phyloP scores from a whole-genome alignment of 2,113 vertebrate species.

The Brachionichthys hirsutus region DNA sequence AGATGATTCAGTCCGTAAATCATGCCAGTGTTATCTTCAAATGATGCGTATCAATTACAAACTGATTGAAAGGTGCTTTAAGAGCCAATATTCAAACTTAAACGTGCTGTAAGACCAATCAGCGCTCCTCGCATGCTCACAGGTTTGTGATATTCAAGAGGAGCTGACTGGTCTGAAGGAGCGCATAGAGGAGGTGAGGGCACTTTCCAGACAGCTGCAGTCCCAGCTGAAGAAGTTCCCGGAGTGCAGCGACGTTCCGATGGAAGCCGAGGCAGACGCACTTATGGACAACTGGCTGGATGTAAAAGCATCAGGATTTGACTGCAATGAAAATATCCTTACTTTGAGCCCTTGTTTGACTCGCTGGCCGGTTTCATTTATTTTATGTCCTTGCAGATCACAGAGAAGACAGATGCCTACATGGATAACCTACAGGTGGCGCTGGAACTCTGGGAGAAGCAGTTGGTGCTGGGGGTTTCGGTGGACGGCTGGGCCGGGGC shows the following conservation, averaged over 20 bases:
- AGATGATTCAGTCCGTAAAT: no score
- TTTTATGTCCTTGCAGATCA: conserved; percentile 75
- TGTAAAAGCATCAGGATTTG: conserved; percentile 74
- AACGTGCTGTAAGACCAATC: no score
- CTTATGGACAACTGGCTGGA: conserved; percentile 95
- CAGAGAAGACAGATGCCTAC: conserved; percentile 88
- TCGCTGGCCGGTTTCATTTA: no score
- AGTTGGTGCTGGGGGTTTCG: conserved; percentile 80
- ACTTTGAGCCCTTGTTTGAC: no score
- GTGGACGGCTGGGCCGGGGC: conserved; percentile 80
- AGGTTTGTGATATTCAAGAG: conserved; percentile 85
- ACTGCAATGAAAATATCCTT: no score
- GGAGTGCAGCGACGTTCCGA: conserved; percentile 83
- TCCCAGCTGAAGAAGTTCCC: conserved; percentile 90
- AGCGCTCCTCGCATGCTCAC: conserved; percentile 20
- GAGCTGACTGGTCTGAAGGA: conserved; percentile 81
- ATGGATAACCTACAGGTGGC: conserved; percentile 86
- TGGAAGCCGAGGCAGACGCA: conserved; percentile 86
- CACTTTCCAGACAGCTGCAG: conserved; percentile 88
- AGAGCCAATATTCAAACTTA: no score
- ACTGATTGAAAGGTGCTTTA: no score
- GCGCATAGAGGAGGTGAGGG: conserved; percentile 84
- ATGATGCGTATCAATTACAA: no score
- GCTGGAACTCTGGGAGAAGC: conserved; percentile 91
- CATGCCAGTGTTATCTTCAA: no score